Conservation (phyloP, 2,888 invertebrate species). For the Coleophora flavipennella region DNA sequence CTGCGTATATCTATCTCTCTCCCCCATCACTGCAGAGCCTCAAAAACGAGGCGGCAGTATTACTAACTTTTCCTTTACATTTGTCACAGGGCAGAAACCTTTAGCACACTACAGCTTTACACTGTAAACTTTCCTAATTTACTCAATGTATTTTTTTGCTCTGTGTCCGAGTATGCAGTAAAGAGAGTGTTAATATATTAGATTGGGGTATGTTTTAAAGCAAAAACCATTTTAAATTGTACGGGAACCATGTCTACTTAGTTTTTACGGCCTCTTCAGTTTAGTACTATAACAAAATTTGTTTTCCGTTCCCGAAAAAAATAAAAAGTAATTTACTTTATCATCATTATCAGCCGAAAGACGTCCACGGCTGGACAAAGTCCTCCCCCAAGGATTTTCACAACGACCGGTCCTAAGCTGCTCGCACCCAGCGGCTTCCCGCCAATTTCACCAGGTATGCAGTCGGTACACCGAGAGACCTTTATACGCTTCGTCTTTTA, state of each 20-base stretch:
- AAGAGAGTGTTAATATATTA: constrained; percentile 1
- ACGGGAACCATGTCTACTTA: constrained; percentile 14
- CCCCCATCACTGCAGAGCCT: constrained; percentile 68
- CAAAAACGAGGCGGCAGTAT: constrained; percentile 67
- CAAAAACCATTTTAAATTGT: constrained; percentile 21
- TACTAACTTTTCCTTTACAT: constrained; percentile 52
- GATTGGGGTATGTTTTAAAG: constrained; percentile 20
- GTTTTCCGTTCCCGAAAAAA: no score
- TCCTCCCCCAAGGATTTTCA: no score
- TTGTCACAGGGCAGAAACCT: constrained; percentile 38
- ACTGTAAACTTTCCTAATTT: constrained; percentile 18
- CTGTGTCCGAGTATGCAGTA: not conserved
- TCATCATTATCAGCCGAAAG: no score
- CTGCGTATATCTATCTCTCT: constrained; percentile 34
- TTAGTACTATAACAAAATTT: constrained; percentile 20
- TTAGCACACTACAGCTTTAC: not conserved
- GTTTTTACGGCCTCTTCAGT: constrained; percentile 12
- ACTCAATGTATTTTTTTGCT: not conserved
- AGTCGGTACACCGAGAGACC: no score
- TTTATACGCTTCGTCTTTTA: no score
- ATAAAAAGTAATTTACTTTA: no score
- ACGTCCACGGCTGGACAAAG: no score
- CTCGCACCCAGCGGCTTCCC: no score
- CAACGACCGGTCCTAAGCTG: no score
- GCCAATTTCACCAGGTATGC: no score